Evolutionary conservation across 2,113 vertebrate genomes (phyloP).

Genomic region (Podarcis raffonei): DNA sequence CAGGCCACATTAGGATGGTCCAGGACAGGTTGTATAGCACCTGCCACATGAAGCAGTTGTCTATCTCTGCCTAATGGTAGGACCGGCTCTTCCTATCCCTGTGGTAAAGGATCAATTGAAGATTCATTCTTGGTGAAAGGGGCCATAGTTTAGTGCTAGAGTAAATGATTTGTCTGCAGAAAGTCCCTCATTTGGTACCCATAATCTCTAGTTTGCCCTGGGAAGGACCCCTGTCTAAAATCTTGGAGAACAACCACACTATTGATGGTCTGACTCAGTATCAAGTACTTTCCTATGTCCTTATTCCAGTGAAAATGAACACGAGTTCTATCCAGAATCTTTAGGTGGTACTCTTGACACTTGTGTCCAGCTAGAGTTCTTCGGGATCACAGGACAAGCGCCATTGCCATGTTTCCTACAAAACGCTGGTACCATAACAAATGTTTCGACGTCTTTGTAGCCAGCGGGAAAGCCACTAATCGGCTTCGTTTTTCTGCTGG

Average conservation of each 20-base stretch:
- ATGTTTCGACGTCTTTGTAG: slow-evolving; percentile 40
- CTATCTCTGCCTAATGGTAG: too few species aligned
- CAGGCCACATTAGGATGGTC: too few species aligned
- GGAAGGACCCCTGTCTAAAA: too few species aligned
- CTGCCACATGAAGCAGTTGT: too few species aligned
- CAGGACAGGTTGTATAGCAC: too few species aligned
- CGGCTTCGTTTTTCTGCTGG: slow-evolving; percentile 77
- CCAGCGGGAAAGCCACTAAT: slow-evolving; percentile 71
- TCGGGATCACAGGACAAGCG: not conserved
- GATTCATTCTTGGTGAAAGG: not conserved
- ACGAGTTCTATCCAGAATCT: not conserved
- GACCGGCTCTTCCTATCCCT: too few species aligned
- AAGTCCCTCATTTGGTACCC: too few species aligned
- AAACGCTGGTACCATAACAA: slow-evolving; percentile 27
- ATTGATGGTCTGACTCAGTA: not conserved
- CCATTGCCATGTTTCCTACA: not conserved
- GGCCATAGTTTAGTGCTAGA: too few species aligned
- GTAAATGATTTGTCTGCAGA: too few species aligned
- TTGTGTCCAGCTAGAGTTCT: not conserved
- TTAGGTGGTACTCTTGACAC: not conserved
- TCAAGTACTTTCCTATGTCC: not conserved
- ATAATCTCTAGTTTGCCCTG: too few species aligned
- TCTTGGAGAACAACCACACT: too few species aligned
- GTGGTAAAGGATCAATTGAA: not conserved
- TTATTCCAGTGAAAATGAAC: not conserved